A percentile compares a stretch with the other conserved stretches of the same genome.
phyloP scores from a whole-genome alignment of 2,888 invertebrate species.

The Papilio demoleus region DNA sequence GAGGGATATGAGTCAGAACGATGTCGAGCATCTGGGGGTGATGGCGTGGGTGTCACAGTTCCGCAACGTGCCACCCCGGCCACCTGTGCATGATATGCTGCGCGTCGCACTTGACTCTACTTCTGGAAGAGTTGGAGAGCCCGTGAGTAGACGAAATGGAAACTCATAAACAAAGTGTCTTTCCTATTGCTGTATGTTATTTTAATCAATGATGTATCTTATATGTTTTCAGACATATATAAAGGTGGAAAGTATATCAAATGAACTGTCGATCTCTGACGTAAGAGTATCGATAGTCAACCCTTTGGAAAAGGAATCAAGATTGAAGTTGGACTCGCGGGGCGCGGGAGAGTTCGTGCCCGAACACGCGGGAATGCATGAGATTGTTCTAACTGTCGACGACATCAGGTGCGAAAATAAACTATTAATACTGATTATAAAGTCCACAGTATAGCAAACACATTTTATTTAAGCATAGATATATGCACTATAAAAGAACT shows the following conservation, averaged over 20 bases:
- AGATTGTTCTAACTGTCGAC: conserved; percentile 86
- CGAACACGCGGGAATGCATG: conserved; percentile 96
- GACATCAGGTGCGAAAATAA: conserved; percentile 76
- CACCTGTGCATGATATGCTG: conserved; percentile 92
- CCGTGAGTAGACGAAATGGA: conserved; percentile 81
- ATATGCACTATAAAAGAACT: no score
- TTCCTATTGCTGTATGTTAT: neutral
- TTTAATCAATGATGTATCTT: neutral
- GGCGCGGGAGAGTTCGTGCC: conserved; percentile 94
- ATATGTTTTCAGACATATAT: conserved; percentile 87
- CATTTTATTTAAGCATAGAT: no score
- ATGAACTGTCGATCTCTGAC: conserved; percentile 88
- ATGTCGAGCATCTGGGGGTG: conserved; percentile 97
- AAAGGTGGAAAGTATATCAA: conserved; percentile 88
- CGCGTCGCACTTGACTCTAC: conserved; percentile 91
- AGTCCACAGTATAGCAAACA: no score
- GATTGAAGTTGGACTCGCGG: conserved; percentile 85
- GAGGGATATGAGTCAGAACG: conserved; percentile 96
- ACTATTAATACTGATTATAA: neutral
- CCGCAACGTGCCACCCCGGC: conserved; percentile 93
- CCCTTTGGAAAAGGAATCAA: conserved; percentile 87
- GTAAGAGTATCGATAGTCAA: conserved; percentile 91
- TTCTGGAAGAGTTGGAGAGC: conserved; percentile 93
- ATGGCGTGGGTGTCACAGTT: conserved; percentile 98
- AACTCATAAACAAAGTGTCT: neutral